Evolutionary conservation across 2,888 invertebrate species (phyloP).

Genomic region (Tiliacea citrago): DNA sequence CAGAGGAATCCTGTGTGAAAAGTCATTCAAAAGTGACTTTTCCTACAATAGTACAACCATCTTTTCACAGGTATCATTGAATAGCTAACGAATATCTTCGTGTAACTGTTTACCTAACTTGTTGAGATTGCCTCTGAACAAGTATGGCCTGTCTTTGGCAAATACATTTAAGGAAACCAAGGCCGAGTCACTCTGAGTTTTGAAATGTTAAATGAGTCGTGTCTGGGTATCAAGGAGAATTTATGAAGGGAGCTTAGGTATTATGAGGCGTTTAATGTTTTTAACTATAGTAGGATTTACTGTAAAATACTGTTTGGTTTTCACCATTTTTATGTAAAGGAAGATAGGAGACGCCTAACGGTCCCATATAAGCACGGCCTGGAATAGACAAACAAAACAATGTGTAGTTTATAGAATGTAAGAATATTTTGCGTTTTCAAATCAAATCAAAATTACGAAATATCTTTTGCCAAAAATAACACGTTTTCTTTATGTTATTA

Average conservation of each 20-base stretch:
- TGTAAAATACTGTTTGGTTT: neutral
- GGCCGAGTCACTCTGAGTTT: slow-evolving; percentile 52
- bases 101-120: slow-evolving; percentile 58
- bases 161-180: slow-evolving; percentile 56
- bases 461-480: neutral
- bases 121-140: slow-evolving; percentile 49
- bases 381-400: neutral
- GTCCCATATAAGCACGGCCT: neutral
- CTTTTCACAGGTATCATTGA: slow-evolving; percentile 55
- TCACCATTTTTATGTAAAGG: neutral
- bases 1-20: neutral
- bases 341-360: neutral
- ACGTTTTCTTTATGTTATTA: neutral
- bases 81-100: slow-evolving; percentile 41
- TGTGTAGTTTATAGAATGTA: neutral
- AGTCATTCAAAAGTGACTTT: slow-evolving; percentile 21
- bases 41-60: slow-evolving; percentile 21
- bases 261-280: slow-evolving; percentile 1
- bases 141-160: slow-evolving; percentile 46
- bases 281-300: neutral
- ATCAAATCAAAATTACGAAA: neutral
- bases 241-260: slow-evolving; percentile 6
- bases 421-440: no score
- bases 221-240: slow-evolving; percentile 14
- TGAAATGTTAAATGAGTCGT: slow-evolving; percentile 56